Evolutionary conservation across 2,888 invertebrate genomes (phyloP), one percentile per base, ranked within the genome.

Genomic region (Cryptus armator): DNA sequence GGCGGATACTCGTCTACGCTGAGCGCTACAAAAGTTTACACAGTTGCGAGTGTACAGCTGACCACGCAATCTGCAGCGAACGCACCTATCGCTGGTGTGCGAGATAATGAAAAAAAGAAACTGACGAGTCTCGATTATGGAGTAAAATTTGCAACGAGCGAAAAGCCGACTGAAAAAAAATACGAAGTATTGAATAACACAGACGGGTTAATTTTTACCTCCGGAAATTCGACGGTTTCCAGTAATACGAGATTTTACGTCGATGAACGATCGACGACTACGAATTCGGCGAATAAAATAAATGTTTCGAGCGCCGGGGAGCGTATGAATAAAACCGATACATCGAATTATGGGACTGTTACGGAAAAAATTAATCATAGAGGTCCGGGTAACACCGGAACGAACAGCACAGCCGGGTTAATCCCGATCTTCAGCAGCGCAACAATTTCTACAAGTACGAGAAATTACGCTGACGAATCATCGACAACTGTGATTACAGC

Each of bases 121-220:
- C 46, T 48, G 24, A 46, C 9, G 37, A 43, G 3, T 46, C 12
- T 19, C 2, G 24, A 43, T 14, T 6, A 43, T 7, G 14, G 19
- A 43, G 32, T 5, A n/a, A n/a, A 32, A 70, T 70, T 51, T 32
- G 29, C 29, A 62, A 62, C 62, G 29, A 62, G 32, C 62, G 14
- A 4, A 14, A 62, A n/a, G 7, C 2, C 32, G 7, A 32, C 62
- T 1, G 62, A 6, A 32, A 7, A 29, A 12, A 62, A 62, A 14
- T 32, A 32, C 24, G n/a, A 32, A 5, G 2, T 6, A 2, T 6
- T 14, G 68, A 53, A 12, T 5, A 37, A 1, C 9, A 37, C 37
- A 1, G 6, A 1, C 1, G 37, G 37, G 9, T 37, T 9, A 37
- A 37, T 37, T 5, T 7, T 37, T 6, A 7, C 37, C 6, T 37